Base-by-base conservation (phyloP, 2,888 invertebrate genomes). In the Tupiocoris notatus region DNA sequence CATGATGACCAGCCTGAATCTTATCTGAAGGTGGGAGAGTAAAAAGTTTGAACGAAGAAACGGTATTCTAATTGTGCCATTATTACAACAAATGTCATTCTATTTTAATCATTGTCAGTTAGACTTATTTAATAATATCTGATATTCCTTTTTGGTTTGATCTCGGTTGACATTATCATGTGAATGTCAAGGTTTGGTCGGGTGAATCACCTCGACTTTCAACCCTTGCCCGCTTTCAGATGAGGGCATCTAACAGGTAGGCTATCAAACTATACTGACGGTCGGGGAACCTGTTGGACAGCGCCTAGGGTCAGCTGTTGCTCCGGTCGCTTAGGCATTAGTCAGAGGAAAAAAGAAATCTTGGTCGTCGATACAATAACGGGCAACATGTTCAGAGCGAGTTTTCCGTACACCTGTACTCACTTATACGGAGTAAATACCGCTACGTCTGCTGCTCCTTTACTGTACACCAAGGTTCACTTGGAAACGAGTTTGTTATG, bases 231-330 rank as follows among this genome's bases (percentile, higher is more conserved):
- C 16, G 63, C 6, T 24, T 24, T 65, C 17, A 39, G 25, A 18
- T 65, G 39, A 39, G 25, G 25, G 24, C n/a, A 39, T 17, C 39
- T 17, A 21, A 25, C 25, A 64, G 25, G 64, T 20, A 12, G 21
- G 17, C 12, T 61, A 61, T 18, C 61, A 12, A 39, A 12, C 39
- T 7, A n/a, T n/a, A n/a, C n/a, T n/a, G 39, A 7, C 39, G 39
- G 39, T 39, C 39, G 39, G n/a, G n/a, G 25, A 65, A 65, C 65
- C 65, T 65, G 65, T 65, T 65, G 65, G 65, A 24, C 39, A 24
- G 25, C 25, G 20, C 65, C 23, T n/a, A 7, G 17, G 65, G 65
- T 65, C 65, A 65, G 65, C 65, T 65, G 65, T 65, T 65, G 65
- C 65, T 65, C 65, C 65, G 54, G 65, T 16, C 23, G 63, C 12